Base-by-base conservation (phyloP, 2,888 invertebrate genomes). In the Drosophila phalerata region DNA sequence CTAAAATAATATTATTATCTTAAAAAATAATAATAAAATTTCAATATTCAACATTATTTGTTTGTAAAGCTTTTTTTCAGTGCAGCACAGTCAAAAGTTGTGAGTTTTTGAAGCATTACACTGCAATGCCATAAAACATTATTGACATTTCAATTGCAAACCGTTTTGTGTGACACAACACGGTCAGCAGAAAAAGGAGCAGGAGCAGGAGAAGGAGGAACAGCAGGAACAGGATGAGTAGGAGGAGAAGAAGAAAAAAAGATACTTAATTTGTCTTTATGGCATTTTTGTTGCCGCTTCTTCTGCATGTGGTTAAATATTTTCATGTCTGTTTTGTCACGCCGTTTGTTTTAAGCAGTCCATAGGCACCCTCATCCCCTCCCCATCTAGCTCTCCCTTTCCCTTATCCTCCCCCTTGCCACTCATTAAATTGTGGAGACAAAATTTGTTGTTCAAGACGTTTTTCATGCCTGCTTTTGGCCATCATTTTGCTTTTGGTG, bases 61-160 rank as follows among this genome's bases (percentile, higher is more conserved):
- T 19, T 5, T 34, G 1, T 22, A 4, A 4, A 22, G 9, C 30
- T 69, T 65, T 51, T 15, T 66, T 42, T 48, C 30, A 56, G 69
- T 69, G 56, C 45, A 56, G 19, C 22, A 13, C 15, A 17, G 34
- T 4, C 38, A 19, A 22, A 49, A 53, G 42, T 37, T 47, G 1
- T 2, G 37, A 61, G 55, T 74, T 81, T 82, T 77, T 83, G 69
- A 73, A 63, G 65, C 53, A 57, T 75, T 63, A 25, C 69, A 56
- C 43, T 70, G 60, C 73, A 78, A 68, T 80, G 75, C 68, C 82
- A 74, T 84, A 84, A 88, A 86, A 86, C 77, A 86, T 88, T 86
- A 86, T 86, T 88, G 85, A 84, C 88, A 88, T 88, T 86, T 86
- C 88, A 88, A 84, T 82, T 84, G 80, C 73, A 73, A 77, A 83